Base-by-base conservation (phyloP, 2,113 vertebrate species). In the Anolis sagrei region DNA sequence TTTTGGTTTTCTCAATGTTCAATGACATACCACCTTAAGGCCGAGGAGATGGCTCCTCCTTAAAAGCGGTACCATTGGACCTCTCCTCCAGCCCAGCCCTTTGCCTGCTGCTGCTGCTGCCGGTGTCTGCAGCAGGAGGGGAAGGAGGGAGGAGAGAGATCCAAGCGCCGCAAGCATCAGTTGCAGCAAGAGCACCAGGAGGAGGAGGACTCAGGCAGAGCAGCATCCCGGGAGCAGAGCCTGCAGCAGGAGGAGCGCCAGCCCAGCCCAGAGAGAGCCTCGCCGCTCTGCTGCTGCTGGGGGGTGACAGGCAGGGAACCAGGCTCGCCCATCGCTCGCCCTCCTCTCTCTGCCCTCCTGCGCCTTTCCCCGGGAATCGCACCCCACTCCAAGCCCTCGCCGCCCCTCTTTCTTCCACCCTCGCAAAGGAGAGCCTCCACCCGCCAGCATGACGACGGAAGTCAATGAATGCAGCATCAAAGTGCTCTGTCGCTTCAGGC, bases 391-490 rank as follows among this genome's bases (percentile, higher is more conserved):
- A 51, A 51, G 8, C 9, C 66, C 32, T 9, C 62, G 19, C 78
- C 39, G 25, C 36, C 54, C 29, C 49, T 19, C 75, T 39, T 27
- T 1, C 0, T 79, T 13, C 18, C 74, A 18, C 25, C 34, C n/a
- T 39, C 78, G 11, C 7, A 18, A 18, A 48, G 61, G 44, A 66
- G 79, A 18, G 10, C 72, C 44, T 27, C 62, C 44, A 5, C 82
- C 72, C 7, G 69, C 79, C 66, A 96, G 93, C 89, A 98, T 98
- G 98, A 96, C 97, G 90, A 97, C 98, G 91, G 92, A 95, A 79
- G 96, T 95, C 94, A 95, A 96, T 90, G 97, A 98, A 93, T 98
- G 98, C 94, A 98, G 98, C 95, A 98, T 98, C 94, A 98, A 98
- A 96, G 98, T 98, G 90, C 95, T 98, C 88, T 98, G 98, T 95